Conservation (phyloP, 2,888 invertebrate genomes). For the Synergus laeviventris region DNA sequence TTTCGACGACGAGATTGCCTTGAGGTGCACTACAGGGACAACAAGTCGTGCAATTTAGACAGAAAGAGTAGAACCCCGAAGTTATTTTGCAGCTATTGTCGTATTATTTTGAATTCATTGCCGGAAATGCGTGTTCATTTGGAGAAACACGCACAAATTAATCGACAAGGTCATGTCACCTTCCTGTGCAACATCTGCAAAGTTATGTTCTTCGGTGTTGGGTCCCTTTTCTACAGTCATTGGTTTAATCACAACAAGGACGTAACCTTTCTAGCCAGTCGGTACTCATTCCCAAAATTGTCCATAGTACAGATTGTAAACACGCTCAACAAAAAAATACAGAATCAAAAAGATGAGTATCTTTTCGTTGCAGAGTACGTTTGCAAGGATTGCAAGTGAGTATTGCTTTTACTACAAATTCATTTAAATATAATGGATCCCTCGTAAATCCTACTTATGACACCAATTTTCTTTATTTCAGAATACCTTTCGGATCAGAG, state of each 20-base stretch:
- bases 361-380: slow-evolving; percentile 67
- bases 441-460: neutral
- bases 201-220: slow-evolving; percentile 67
- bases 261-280: slow-evolving; percentile 62
- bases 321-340: slow-evolving; percentile 37
- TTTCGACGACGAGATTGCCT: slow-evolving; percentile 68
- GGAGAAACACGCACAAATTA: slow-evolving; percentile 58
- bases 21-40: slow-evolving; percentile 64
- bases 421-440: too few species aligned
- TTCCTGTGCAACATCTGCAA: slow-evolving; percentile 70
- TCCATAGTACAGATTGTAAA: slow-evolving; percentile 56
- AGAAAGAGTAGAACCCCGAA: slow-evolving; percentile 58
- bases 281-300: slow-evolving; percentile 64
- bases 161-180: slow-evolving; percentile 56
- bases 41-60: slow-evolving; percentile 48
- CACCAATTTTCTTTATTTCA: slow-evolving; percentile 11
- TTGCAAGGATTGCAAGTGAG: slow-evolving; percentile 61
- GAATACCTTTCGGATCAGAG: slow-evolving; percentile 57
- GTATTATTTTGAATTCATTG: slow-evolving; percentile 57
- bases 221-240: slow-evolving; percentile 65
- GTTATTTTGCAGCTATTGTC: slow-evolving; percentile 66
- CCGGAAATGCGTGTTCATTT: slow-evolving; percentile 64
- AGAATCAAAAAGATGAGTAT: slow-evolving; percentile 56
- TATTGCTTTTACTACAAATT: neutral
- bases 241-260: slow-evolving; percentile 67